Base-by-base conservation (phyloP, 2,113 vertebrate genomes). In the Oncorhynchus gorbuscha region DNA sequence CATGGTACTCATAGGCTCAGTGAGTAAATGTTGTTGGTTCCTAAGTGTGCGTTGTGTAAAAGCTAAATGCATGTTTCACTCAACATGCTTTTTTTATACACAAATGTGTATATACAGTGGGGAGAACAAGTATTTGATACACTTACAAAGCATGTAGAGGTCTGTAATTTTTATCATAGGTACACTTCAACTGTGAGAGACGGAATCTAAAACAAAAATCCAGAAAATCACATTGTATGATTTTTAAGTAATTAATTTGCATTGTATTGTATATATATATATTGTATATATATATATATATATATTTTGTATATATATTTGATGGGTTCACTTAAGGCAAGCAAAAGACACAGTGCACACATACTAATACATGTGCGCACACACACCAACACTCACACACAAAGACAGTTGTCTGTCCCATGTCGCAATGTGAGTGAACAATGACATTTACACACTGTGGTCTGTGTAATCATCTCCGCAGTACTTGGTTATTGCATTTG, bases 401-500 rank as follows among this genome's bases (percentile, higher is more conserved):
- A 32, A 32, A 32, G 5, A 45, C 39, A 45, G 9, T 28, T 28
- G 26, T 28, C 39, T 9, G 70, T 77, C 79, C 72, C 81, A 30
- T 24, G 80, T 84, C 79, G 80, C 76, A 76, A 80, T 82, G 76
- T 71, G 69, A 79, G 79, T 83, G 85, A 81, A 83, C 77, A 69
- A 82, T 79, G 89, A 81, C 88, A 91, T 89, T 90, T 85, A 85
- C 88, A 84, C 84, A 72, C 69, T 45, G 1, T 39, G n/a, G 81
- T 77, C 82, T 87, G 78, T 62, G 72, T 76, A 74, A 80, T 82
- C 8, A 45, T 45, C 8, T 9, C 39, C 39, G 8, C 39, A 85
- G 76, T 73, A 80, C 83, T 84, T 67, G 28, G 83, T 91, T 84
- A 45, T 11, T 45, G 39, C 39, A 45, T 45, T 45, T 83, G 86